Percentiles rank a stretch among this genome's conserved stretches.
Conservation (phyloP, 53 echinoderm and acorn worm genomes). For the Hippasteria phrygiana region DNA sequence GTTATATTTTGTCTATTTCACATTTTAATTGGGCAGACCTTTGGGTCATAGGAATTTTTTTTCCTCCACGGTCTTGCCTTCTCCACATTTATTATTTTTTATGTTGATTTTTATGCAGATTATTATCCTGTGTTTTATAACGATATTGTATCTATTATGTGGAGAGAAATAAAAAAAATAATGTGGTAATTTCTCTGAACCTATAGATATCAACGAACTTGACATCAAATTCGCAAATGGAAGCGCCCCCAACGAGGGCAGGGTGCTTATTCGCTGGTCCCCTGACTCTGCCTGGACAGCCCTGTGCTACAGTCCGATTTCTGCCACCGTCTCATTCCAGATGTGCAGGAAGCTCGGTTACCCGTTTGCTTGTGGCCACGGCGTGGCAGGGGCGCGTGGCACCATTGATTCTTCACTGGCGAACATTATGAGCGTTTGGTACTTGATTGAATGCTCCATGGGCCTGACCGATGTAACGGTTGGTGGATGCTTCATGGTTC, state of each 20-base stretch:
- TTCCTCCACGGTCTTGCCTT: too few species aligned
- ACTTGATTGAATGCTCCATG: not conserved
- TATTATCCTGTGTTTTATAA: too few species aligned
- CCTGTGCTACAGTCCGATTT: not conserved
- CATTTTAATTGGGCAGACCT: too few species aligned
- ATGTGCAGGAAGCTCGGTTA: conserved; percentile 40
- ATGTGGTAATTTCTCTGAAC: too few species aligned
- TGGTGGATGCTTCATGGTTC: not conserved
- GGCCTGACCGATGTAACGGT: not conserved
- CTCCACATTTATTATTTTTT: too few species aligned
- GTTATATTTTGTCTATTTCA: too few species aligned
- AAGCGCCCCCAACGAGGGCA: conserved; percentile 36
- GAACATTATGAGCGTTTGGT: not conserved
- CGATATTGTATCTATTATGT: too few species aligned
- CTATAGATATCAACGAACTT: not conserved
- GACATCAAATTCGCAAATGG: conserved; percentile 27
- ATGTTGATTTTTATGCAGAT: too few species aligned
- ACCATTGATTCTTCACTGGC: not conserved
- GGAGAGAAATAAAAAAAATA: too few species aligned
- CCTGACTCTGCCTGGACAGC: conserved; percentile 8
- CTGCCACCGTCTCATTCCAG: not conserved
- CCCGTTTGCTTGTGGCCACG: conserved; percentile 19
- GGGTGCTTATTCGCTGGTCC: conserved; percentile 25
- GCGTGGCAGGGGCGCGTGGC: not conserved
- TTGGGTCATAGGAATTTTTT: too few species aligned